Conservation (phyloP, 2,797 vertebrate genomes). For the Dermochelys coriacea region DNA sequence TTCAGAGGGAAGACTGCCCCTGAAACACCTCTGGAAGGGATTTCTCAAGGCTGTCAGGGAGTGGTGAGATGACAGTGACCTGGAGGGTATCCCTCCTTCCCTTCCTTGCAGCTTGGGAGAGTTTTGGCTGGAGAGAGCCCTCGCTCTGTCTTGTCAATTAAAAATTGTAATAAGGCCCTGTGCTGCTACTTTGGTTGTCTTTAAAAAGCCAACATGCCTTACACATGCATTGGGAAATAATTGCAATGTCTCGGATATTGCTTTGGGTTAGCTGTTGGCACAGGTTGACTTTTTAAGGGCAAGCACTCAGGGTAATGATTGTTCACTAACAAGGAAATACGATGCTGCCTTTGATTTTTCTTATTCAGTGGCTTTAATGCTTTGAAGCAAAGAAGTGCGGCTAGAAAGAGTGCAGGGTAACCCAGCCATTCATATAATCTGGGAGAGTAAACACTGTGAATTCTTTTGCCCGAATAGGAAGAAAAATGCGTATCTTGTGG, state of each 20-base stretch:
- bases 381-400: neutral
- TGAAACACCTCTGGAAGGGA: neutral
- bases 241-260: neutral
- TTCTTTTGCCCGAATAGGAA: neutral
- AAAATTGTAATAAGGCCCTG: neutral
- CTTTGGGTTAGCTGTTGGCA: neutral
- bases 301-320: neutral
- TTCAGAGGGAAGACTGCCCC: neutral
- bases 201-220: neutral
- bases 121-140: neutral
- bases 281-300: neutral
- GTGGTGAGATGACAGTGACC: neutral
- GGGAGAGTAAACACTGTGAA: neutral
- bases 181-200: neutral
- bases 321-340: neutral
- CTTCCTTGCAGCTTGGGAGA: fast-evolving
- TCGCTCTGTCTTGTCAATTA: neutral
- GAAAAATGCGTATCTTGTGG: neutral
- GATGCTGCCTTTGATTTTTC: neutral
- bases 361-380: neutral
- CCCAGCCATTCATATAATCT: fast-evolving
- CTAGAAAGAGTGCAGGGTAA: neutral
- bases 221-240: neutral
- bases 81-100: neutral
- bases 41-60: neutral